Evolutionary conservation across 2,797 vertebrate species (phyloP), one percentile per base, ranked within the genome.

Genomic region (Lepus oiostolus): DNA sequence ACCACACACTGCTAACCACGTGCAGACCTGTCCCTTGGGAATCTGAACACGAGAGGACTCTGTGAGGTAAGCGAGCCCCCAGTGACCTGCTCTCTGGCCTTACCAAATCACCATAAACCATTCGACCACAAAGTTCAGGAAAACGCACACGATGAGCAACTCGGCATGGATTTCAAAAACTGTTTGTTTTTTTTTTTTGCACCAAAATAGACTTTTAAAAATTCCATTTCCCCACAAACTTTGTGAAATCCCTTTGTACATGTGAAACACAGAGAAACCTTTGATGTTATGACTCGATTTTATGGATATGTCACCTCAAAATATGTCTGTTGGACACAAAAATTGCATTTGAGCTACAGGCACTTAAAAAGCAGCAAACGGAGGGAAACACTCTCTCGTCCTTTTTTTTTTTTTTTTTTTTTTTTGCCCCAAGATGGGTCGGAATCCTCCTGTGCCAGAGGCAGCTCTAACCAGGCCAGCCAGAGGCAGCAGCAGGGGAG

Each of bases 21-120:
- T 47, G 4, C 67, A 84, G 74, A 83, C 32, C 16, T 50, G 83
- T 87, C 84, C 60, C 38, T 54, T 35, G 63, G 83, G 42, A 84
- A 30, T 58, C 52, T 87, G 72, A 76, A 90, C 47, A 88, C 30
- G 65, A 92, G 50, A 79, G 65, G 60, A 8, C 82, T 81, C 92
- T 65, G 65, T n/a, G 30, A 83, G 60, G 60, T 92, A 85, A 75
- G 83, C 42, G 17, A 82, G 91, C 30, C 71, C 80, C 82, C 24
- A 22, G 70, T 35, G 65, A 65, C 22, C 22, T 68, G 38, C 65
- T 26, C 47, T 91, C 58, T 52, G 89, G 42, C 77, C 52, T 84
- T 74, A 75, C 30, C 32, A 52, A 68, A 65, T 92, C 50, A 90
- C 7, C 72, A 79, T 35, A 90, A 75, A 50, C 26, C 42, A 32